Conservation (phyloP, 1,140 invertebrate genomes). For the Ceratosolen fusciceps region DNA sequence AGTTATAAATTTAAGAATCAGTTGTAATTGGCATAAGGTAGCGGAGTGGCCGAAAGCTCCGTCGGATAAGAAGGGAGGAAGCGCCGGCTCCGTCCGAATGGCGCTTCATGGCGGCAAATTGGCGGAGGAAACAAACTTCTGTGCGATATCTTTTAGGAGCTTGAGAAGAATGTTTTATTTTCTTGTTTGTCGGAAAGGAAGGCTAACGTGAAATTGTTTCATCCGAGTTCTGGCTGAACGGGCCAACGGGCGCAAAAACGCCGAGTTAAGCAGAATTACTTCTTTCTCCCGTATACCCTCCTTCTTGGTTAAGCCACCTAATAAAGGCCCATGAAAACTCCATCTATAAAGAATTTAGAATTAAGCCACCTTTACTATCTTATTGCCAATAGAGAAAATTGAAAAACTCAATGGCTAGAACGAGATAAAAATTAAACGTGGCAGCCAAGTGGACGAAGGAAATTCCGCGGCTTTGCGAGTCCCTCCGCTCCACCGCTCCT, state of each 20-base stretch:
- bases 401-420: constrained; percentile 13
- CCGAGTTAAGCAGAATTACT: constrained; percentile 16
- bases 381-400: neutral
- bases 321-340: constrained; percentile 11
- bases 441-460: neutral
- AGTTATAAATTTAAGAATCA: too few relatives aligned
- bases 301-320: constrained; percentile 26
- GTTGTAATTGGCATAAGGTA: too few relatives aligned
- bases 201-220: constrained; percentile 28
- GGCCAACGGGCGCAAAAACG: neutral
- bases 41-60: too few relatives aligned
- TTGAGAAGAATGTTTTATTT: constrained; percentile 35
- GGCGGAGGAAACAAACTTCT: constrained; percentile 14
- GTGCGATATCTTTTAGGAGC: constrained; percentile 13
- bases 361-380: neutral
- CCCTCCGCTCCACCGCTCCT: too few relatives aligned
- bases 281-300: constrained; percentile 5
- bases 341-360: constrained; percentile 17
- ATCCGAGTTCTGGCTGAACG: neutral
- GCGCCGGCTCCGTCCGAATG: too few relatives aligned
- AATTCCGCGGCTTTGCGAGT: too few relatives aligned
- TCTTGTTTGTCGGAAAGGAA: constrained; percentile 13
- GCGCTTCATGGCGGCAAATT: neutral
- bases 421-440: neutral
- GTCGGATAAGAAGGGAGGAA: too few relatives aligned